Base-by-base conservation (phyloP, 2,113 vertebrate species). In the Sceloporus undulatus region DNA sequence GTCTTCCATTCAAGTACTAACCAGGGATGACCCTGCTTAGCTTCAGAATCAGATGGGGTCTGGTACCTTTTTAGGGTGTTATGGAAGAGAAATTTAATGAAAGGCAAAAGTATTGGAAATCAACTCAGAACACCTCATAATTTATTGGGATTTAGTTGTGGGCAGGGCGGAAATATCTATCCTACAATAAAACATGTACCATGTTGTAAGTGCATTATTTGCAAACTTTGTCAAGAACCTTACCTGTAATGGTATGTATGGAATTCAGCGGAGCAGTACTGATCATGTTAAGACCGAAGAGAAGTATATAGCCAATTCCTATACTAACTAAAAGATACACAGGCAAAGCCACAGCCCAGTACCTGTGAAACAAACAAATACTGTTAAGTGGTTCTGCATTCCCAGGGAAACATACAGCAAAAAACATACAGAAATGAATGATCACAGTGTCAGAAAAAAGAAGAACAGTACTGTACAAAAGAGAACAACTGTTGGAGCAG, bases 261-360 rank as follows among this genome's bases (percentile, higher is more conserved):
- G 98, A 99, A 94, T 96, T 90, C 4, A 99, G 97, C 0, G 98
- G 98, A 82, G 98, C 97, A 1, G 98, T 99, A 92, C 98, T 98
- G 95, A 97, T 98, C 98, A 99, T 97, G 91, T 99, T 99, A 42
- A 99, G 91, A 71, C 99, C 99, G 75, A 99, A 98, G 79, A 99
- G 95, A 88, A 99, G 91, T 40, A 99, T 21, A 0, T 96, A 94
- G 77, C 85, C 95, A 14, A 98, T 95, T 6, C 89, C 93, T 68
- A 98, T 0, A 5, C 95, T 90, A 23, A 99, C 98, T 86, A 99
- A 95, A 34, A 99, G 94, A 87, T 99, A 99, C 1, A 97, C 96
- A 10, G 98, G 99, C 82, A 98, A 76, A 1, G 98, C 98, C 19
- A 99, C 96, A 23, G 98, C 98, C 99, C 98, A 99, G 42, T 99